Conservation (phyloP, 1,140 invertebrate genomes). For the Trichomalopsis sarcophagae region DNA sequence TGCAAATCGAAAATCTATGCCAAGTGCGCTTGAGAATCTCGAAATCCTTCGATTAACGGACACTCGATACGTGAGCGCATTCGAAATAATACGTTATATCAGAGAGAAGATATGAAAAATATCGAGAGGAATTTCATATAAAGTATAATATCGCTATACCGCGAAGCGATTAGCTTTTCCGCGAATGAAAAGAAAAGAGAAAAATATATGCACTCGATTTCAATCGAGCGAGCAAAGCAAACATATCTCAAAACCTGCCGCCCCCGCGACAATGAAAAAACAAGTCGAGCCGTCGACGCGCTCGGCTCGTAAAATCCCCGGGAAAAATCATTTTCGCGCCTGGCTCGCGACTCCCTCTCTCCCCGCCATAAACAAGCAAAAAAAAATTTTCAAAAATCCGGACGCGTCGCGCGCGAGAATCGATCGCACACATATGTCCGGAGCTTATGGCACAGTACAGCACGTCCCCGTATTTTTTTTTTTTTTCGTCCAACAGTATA, state of each 20-base stretch:
- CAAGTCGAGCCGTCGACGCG: no score
- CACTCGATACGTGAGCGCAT: no score
- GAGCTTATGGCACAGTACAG: neutral
- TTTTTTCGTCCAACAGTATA: neutral
- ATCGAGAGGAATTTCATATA: neutral
- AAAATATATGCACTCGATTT: no score
- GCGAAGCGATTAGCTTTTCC: no score
- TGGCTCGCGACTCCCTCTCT: no score
- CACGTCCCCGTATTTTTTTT: neutral
- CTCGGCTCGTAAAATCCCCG: no score
- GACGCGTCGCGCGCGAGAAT: neutral
- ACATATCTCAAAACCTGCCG: no score
- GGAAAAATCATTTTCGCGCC: no score
- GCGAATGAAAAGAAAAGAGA: no score
- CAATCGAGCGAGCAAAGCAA: no score
- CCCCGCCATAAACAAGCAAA: neutral
- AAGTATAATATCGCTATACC: no score
- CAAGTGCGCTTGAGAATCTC: neutral
- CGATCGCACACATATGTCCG: neutral
- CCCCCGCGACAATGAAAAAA: no score
- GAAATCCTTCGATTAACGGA: neutral
- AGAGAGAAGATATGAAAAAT: neutral
- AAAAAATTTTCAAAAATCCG: neutral
- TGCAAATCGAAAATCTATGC: slow-evolving; percentile 10
- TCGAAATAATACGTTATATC: neutral